Conservation (phyloP, 2,113 vertebrate species). For the Lycaon pictus region DNA sequence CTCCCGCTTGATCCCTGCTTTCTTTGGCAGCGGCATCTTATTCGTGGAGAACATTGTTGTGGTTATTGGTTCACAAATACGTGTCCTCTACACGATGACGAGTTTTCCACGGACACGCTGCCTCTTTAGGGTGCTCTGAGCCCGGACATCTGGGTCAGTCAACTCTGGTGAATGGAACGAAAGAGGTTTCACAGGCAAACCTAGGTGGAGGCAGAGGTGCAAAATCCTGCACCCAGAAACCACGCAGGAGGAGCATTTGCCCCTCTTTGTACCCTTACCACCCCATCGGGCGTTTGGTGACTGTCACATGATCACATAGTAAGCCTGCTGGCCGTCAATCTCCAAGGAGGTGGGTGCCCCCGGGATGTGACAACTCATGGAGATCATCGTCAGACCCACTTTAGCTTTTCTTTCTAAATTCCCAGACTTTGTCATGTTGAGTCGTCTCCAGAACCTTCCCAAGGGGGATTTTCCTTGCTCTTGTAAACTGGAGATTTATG, state of each 20-base stretch:
- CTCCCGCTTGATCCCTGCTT: not conserved
- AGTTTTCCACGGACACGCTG: not conserved
- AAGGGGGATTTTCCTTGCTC: constrained; percentile 80
- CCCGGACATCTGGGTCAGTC: not conserved
- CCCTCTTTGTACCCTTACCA: not conserved
- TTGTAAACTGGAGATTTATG: constrained; percentile 86
- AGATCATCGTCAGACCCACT: constrained; percentile 64
- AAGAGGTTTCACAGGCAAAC: not conserved
- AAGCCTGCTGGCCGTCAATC: not conserved
- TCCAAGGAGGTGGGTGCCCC: constrained; percentile 9
- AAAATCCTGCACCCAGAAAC: not conserved
- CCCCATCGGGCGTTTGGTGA: constrained; percentile 3
- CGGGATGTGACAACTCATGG: constrained; percentile 74
- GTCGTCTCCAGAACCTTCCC: constrained; percentile 79
- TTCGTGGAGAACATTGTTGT: rapidly evolving
- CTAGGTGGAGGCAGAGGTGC: not conserved
- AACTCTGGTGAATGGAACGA: rapidly evolving
- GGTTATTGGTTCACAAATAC: rapidly evolving
- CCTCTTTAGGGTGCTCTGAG: not conserved
- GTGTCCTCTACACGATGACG: too few relatives aligned
- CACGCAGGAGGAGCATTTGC: rapidly evolving
- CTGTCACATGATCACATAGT: not conserved
- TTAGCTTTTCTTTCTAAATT: constrained; percentile 79
- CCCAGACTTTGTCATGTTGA: constrained; percentile 81
- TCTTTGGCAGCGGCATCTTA: not conserved